Evolutionary conservation across 2,113 vertebrate species (phyloP), one percentile per base, ranked within the genome.

Genomic region (Podocnemis expansa): DNA sequence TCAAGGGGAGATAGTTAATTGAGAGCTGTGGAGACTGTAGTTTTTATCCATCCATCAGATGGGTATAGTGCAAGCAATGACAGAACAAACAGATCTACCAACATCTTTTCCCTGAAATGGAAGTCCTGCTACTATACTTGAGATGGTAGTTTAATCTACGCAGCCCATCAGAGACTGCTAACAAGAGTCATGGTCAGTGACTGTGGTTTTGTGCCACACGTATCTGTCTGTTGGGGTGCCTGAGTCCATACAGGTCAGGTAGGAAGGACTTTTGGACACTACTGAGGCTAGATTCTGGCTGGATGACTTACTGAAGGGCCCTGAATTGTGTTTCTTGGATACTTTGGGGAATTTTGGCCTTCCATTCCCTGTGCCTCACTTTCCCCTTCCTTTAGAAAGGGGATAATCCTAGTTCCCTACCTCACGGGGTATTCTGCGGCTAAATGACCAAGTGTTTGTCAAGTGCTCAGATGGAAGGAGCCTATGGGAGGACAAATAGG

Each of bases 101-200:
- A 67, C 60, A n/a, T n/a, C 31, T 31, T 34, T 67, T 67, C 60
- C 60, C 16, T 67, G 31, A n/a, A n/a, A 31, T n/a, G 16, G 60
- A 67, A 67, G 34, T 29, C 14, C 31, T 34, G 17, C 27, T 34
- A 34, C 60, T 63, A 34, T 38, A 1, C 6, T 10, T 24, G 24
- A 45, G 29, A 14, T 38, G 25, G 14, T 21, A 79, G 55, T 3
- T n/a, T 10, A 10, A 25, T 76, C 52, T 94, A 49, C n/a, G 9
- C 8, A 25, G 11, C 41, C 84, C 29, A 81, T 82, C 83, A 80
- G 45, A 80, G 45, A 2, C 14, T 78, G 41, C 11, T 63, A 8
- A 73, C 31, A 19, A 16, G 2, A 5, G 19, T 31, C 7, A 17
- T 56, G n/a, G 0, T 41, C 10, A 51, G 43, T 2, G 3, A 0